Conservation (phyloP, 2,797 vertebrate species). For the Naso thynnoides region DNA sequence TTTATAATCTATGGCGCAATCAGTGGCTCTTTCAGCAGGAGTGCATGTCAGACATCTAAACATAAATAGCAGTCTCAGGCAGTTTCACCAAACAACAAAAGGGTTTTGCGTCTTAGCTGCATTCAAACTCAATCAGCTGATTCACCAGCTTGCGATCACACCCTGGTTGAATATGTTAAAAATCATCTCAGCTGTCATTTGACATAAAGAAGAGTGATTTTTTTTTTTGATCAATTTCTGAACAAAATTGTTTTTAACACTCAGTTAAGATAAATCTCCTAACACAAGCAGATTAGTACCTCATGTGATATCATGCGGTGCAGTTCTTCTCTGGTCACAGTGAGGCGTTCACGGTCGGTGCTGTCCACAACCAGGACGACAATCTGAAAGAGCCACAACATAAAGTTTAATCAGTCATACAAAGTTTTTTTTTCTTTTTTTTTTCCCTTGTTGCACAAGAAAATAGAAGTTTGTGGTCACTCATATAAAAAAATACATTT, state of each 20-base stretch:
- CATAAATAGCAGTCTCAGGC: neutral
- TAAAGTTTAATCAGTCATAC: neutral
- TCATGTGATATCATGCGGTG: constrained; percentile 90
- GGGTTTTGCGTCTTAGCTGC: neutral
- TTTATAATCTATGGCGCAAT: neutral
- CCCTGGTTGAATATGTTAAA: neutral
- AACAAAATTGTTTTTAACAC: too few species aligned
- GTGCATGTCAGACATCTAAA: neutral
- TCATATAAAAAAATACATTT: too few species aligned
- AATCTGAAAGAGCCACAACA: constrained; percentile 79
- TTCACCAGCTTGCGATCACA: neutral
- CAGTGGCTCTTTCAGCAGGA: neutral
- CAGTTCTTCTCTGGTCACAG: constrained; percentile 86
- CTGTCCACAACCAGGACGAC: constrained; percentile 92
- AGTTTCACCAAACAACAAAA: constrained; percentile 17
- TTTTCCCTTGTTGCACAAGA: too few species aligned
- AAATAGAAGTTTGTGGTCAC: too few species aligned
- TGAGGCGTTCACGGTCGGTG: constrained; percentile 88
- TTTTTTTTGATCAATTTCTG: neutral
- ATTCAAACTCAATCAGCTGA: neutral
- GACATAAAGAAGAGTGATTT: neutral
- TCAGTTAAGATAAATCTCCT: too few species aligned
- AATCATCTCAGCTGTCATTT: neutral
- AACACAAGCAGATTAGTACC: constrained; percentile 70
- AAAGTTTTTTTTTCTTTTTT: too few species aligned